Conservation (phyloP, 2,113 vertebrate genomes). For the Varanus salvator region DNA sequence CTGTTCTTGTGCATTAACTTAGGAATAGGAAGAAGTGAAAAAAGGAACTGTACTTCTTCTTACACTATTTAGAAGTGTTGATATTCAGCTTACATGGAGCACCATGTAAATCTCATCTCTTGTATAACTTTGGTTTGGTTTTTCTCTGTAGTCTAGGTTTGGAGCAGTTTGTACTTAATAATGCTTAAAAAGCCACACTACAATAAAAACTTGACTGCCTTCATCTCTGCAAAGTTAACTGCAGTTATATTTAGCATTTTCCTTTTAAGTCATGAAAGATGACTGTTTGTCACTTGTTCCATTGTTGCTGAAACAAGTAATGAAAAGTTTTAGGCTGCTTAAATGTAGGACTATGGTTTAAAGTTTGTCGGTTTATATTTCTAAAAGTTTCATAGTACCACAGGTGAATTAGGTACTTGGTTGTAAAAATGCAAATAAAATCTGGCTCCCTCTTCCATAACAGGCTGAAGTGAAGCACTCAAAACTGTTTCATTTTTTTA, state of each 20-base stretch:
- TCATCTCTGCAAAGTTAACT: conserved; percentile 14
- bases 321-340: background rate
- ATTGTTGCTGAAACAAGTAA: background rate
- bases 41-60: background rate
- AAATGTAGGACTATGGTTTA: background rate
- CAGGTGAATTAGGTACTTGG: background rate
- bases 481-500: background rate
- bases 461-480: background rate
- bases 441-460: background rate
- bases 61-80: background rate
- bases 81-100: background rate
- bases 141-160: conserved; percentile 10
- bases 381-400: background rate
- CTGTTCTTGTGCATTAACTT: background rate
- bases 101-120: background rate
- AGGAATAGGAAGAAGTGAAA: background rate
- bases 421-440: background rate
- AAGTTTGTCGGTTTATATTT: background rate
- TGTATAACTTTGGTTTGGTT: background rate
- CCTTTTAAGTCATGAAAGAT: conserved; percentile 13
- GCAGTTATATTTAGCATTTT: conserved; percentile 24
- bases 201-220: conserved; percentile 8
- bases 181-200: conserved; percentile 16
- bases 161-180: background rate
- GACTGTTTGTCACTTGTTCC: conserved; percentile 11